Conservation (phyloP, 2,888 invertebrate species). For the Mesoligia furuncula region DNA sequence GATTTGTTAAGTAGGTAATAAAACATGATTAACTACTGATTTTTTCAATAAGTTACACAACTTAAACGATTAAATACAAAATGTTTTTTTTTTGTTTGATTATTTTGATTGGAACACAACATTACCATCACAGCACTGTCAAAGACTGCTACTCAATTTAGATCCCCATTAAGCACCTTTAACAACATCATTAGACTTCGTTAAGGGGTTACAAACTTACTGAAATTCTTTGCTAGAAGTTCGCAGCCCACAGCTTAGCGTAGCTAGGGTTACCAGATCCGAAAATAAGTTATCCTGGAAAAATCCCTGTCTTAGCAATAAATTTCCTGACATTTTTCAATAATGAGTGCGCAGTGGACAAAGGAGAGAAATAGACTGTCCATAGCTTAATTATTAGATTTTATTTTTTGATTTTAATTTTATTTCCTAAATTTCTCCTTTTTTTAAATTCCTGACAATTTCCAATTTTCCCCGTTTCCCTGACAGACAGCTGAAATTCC, state of each 20-base stretch:
- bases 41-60: background rate
- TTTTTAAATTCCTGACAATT: no score
- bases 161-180: background rate
- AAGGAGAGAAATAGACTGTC: no score
- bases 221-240: background rate
- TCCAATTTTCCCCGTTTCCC: no score
- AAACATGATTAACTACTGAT: conserved; percentile 15
- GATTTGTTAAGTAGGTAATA: conserved; percentile 22
- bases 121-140: background rate
- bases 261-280: no score
- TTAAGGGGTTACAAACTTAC: background rate
- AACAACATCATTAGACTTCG: background rate
- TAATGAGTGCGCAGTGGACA: no score
- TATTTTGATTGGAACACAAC: background rate
- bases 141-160: background rate
- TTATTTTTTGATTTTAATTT: no score
- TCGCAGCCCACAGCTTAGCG: background rate
- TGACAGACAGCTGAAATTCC: no score
- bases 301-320: no score
- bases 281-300: no score
- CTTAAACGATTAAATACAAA: background rate
- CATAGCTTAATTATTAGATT: no score
- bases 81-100: background rate
- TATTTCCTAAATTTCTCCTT: no score
- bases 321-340: no score